A percentile compares a stretch with the other conserved stretches of the same genome.
phyloP scores from a whole-genome alignment of 2,888 invertebrate genomes.

The Choristoneura rosaceana region DNA sequence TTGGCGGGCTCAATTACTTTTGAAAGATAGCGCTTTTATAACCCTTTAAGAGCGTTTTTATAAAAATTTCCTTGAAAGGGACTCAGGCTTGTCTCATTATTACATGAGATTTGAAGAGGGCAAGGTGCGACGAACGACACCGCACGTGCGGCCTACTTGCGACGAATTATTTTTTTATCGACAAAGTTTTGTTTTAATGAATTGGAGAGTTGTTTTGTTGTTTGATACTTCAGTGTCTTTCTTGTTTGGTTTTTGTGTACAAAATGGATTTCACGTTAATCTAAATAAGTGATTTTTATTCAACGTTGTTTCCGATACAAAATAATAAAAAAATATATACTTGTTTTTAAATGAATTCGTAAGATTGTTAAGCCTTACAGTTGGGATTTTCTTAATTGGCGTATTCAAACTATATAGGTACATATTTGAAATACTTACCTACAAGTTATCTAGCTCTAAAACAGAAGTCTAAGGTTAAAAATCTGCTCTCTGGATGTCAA shows the following conservation, averaged over 20 bases:
- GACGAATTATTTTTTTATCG: constrained; percentile 46
- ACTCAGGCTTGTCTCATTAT: constrained; percentile 72
- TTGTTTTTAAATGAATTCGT: too few species aligned
- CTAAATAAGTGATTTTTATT: background rate
- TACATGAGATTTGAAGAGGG: constrained; percentile 66
- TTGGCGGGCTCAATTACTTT: constrained; percentile 69
- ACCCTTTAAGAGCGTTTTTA: constrained; percentile 74
- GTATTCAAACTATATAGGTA: background rate
- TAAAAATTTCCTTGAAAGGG: constrained; percentile 73
- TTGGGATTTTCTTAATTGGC: background rate
- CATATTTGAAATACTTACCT: background rate
- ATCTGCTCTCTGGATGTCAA: constrained; percentile 19
- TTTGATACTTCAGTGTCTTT: background rate
- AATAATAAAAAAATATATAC: too few species aligned
- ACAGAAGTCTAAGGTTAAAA: constrained; percentile 9
- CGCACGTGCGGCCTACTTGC: constrained; percentile 60
- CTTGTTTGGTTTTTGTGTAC: too few species aligned
- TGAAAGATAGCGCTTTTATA: constrained; percentile 71
- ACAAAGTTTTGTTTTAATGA: constrained; percentile 4
- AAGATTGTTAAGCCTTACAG: too few species aligned
- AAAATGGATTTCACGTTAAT: background rate
- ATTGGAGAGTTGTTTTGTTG: background rate
- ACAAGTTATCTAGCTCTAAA: background rate
- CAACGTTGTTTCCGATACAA: too few species aligned
- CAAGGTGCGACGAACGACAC: constrained; percentile 61